Evolutionary conservation across 1,140 invertebrate genomes (phyloP), one percentile per base, ranked within the genome.

Genomic region (Drosophila equinoxialis): DNA sequence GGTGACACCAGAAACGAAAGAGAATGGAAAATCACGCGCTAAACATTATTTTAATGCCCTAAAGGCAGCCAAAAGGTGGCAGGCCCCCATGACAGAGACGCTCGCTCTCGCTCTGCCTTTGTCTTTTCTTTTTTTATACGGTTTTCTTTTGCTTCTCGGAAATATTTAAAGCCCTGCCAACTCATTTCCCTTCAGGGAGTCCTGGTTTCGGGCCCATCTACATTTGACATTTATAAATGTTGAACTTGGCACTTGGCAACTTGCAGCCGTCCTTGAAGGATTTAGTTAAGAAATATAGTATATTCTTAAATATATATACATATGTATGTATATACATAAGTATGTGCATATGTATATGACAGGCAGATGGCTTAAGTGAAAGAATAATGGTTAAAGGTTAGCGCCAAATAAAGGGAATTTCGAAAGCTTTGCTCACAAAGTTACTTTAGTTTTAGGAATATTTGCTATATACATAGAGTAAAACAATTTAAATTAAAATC

Each of bases 1-100:
- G 45, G 45, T 51, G 45, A 51, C 45, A 51, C 45, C 17, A 14
- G 17, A 51, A 51, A 81, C 77, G 61, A 64, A 74, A 72, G 13
- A 39, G 66, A 37, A 65, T 57, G 54, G 48, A 77, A 89, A 87
- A 87, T 87, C 84, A 87, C 84, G 84, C 80, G 77, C 77, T 84
- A 74, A 87, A 89, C 84, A 87, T 87, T 87, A 87, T 87, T 89
- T 80, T 84, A 87, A 87, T 87, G 85, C 71, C 70, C 64, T 45
- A 73, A 67, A 70, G 71, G 69, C 77, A 81, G 66, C 60, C 73
- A 73, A 77, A 84, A 77, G 62, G 69, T 76, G 61, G 45, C 45
- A 48, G 30, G 42, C n/a, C 1, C 1, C 23, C 13, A 2, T 8
- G 6, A 51, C n/a, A 62, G 41, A 23, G 23, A 37, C 37, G 48